Evolutionary conservation across 2,888 invertebrate species (phyloP).

Genomic region (Noctua janthina): DNA sequence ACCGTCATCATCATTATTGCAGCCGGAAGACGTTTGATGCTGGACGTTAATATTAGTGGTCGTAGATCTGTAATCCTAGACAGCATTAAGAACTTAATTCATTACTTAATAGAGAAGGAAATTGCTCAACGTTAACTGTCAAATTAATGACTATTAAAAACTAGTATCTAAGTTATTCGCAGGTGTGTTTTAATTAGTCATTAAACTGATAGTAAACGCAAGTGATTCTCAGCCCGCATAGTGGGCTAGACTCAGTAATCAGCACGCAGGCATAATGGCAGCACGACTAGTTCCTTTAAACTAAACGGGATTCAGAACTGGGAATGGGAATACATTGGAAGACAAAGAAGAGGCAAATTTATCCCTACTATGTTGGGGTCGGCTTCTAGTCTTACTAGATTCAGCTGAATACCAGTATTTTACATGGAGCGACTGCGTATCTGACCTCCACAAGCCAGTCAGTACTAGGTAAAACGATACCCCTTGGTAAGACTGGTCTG

Average conservation of each 20-base stretch:
- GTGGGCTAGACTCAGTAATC: conserved; percentile 34
- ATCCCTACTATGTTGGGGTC: no score
- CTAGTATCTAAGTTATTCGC: conserved; percentile 38
- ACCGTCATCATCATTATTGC: conserved; percentile 50
- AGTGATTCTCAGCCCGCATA: conserved; percentile 30
- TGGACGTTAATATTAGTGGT: conserved; percentile 6
- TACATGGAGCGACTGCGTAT: no score
- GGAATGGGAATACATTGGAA: neutral
- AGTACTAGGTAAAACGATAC: no score
- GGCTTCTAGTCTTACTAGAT: no score
- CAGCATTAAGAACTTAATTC: conserved; percentile 15
- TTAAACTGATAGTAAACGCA: conserved; percentile 28
- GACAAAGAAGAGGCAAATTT: neutral
- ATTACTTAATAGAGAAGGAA: conserved; percentile 27
- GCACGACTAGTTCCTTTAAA: conserved; percentile 46
- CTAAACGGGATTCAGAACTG: conserved; percentile 22
- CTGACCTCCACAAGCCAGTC: no score
- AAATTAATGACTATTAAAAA: conserved; percentile 32
- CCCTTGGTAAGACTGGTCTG: no score
- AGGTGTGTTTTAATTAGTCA: conserved; percentile 48
- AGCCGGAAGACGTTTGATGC: conserved; percentile 34
- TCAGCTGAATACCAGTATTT: no score
- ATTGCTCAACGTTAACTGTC: neutral
- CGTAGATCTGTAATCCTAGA: conserved; percentile 8
- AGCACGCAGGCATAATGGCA: conserved; percentile 25